Conservation (phyloP, 2,113 vertebrate species). For the Noturus placidus region DNA sequence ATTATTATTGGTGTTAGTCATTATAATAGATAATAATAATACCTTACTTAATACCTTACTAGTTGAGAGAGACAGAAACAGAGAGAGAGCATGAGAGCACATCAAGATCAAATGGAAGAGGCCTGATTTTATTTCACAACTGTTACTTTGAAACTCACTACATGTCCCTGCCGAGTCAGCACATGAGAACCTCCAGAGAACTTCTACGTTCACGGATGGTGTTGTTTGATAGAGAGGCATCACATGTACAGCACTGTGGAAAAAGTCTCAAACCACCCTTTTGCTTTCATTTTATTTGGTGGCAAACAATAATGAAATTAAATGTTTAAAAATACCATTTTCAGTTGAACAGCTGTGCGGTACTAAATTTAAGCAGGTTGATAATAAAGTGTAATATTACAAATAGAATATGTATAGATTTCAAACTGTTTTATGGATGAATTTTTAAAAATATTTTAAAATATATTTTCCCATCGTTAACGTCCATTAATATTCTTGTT, state of each 20-base stretch:
- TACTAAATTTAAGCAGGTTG: neutral
- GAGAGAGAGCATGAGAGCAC: too few relatives aligned
- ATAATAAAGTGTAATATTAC: neutral
- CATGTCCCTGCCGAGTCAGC: neutral
- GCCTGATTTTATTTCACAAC: neutral
- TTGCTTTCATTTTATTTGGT: neutral
- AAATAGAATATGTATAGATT: neutral
- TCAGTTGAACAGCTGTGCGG: neutral
- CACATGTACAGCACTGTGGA: neutral
- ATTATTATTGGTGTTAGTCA: neutral
- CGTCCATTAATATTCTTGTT: neutral
- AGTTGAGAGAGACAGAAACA: too few relatives aligned
- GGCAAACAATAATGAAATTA: neutral
- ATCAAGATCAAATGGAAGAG: too few relatives aligned
- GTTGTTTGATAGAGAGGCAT: neutral
- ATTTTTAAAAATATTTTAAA: neutral
- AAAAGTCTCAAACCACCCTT: neutral
- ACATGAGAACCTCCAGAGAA: neutral
- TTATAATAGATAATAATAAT: neutral
- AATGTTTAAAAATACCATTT: neutral
- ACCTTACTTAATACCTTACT: too few relatives aligned
- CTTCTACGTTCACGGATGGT: neutral
- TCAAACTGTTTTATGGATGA: neutral
- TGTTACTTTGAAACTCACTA: neutral
- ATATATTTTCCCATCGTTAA: neutral